phyloP scores from a whole-genome alignment of 2,888 invertebrate genomes.

The Notodonta dromedarius region DNA sequence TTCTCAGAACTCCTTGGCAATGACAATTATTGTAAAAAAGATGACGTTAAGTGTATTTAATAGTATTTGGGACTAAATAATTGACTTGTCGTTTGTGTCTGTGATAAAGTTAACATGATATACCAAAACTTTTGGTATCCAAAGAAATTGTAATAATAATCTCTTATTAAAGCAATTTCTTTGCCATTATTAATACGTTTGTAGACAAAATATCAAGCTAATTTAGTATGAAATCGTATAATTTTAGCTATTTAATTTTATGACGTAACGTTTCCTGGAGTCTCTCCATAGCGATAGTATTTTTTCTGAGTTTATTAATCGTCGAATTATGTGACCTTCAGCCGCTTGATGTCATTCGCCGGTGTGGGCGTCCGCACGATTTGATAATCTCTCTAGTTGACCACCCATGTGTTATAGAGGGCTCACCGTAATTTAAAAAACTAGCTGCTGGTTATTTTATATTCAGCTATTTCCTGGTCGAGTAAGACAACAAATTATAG shows the following conservation, averaged over 20 bases:
- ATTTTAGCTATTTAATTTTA: conserved; percentile 8
- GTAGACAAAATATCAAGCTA: too few species aligned
- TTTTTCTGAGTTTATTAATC: conserved; percentile 22
- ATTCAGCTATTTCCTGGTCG: conserved; percentile 12
- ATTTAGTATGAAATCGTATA: too few species aligned
- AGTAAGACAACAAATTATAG: too few species aligned
- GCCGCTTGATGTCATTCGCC: conserved; percentile 41
- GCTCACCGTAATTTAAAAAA: conserved; percentile 12
- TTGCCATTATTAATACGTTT: too few species aligned
- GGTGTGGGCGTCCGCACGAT: conserved; percentile 25
- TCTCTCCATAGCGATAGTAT: conserved; percentile 1
- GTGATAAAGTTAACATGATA: neutral
- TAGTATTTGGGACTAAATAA: conserved; percentile 6
- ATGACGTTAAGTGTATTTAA: conserved; percentile 17
- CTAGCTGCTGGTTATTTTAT: conserved; percentile 8
- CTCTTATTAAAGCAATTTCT: too few species aligned
- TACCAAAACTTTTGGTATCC: too few species aligned
- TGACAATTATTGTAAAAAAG: conserved; percentile 15
- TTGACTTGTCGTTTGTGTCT: neutral
- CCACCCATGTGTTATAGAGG: conserved; percentile 13
- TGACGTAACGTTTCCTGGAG: neutral
- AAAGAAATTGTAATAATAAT: too few species aligned
- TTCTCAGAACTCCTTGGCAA: conserved; percentile 48
- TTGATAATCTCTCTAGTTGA: conserved; percentile 11
- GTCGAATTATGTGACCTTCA: conserved; percentile 31